Evolutionary conservation across 2,797 vertebrate genomes (phyloP).

Genomic region (Nannoperca obscura): DNA sequence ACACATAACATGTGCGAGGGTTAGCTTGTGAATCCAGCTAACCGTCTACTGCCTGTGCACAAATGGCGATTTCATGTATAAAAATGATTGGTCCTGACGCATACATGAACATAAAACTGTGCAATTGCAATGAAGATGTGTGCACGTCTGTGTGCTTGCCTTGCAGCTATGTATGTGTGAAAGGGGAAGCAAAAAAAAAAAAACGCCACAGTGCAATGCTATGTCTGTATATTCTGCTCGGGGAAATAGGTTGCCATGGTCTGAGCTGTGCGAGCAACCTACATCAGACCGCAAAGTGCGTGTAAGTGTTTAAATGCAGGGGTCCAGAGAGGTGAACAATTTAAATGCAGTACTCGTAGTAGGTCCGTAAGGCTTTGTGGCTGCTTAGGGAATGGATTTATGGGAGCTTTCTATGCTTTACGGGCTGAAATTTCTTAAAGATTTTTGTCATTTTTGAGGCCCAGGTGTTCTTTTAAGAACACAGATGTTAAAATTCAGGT

Average conservation of each 20-base stretch:
- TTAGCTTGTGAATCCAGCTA: not conserved
- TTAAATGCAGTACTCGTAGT: constrained; percentile 40
- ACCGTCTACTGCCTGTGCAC: constrained; percentile 7
- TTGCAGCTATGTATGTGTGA: constrained; percentile 9
- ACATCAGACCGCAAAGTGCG: constrained; percentile 64
- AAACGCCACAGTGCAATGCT: constrained; percentile 11
- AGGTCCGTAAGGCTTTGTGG: constrained; percentile 46
- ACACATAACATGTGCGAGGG: constrained; percentile 14
- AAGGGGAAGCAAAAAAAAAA: not conserved
- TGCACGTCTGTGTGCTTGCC: not conserved
- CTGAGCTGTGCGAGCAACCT: constrained; percentile 45
- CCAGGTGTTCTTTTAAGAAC: not conserved
- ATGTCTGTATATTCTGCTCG: constrained; percentile 39
- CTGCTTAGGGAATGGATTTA: constrained; percentile 36
- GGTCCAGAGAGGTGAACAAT: constrained; percentile 61
- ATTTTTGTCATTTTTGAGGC: not conserved
- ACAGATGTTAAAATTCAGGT: not conserved
- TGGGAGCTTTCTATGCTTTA: constrained; percentile 13
- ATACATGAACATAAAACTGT: not conserved
- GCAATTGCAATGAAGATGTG: constrained; percentile 4
- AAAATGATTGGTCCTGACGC: constrained; percentile 33
- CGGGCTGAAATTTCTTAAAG: constrained; percentile 2
- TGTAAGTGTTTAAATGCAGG: constrained; percentile 66
- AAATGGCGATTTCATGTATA: constrained; percentile 39
- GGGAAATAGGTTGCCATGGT: constrained; percentile 58